Evolutionary conservation across 2,797 vertebrate genomes (phyloP), one percentile per base, ranked within the genome.

Genomic region (Esox masquinongy): DNA sequence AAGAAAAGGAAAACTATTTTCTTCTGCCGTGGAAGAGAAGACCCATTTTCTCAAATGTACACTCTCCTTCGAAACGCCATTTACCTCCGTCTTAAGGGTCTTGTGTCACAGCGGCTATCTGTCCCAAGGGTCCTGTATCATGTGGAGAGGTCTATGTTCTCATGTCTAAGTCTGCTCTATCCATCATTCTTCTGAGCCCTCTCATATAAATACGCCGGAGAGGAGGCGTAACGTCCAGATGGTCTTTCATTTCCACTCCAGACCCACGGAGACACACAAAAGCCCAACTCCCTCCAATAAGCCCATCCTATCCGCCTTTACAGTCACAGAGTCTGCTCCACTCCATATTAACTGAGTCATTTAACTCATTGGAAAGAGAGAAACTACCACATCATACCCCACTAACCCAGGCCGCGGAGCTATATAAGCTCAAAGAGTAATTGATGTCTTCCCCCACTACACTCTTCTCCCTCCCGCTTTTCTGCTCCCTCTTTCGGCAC

Each of bases 141-240:
- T 79, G 56, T 75, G 61, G 50, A 73, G 63, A 74, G 73, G 64
- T 17, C 4, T 26, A 29, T 29, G 14, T 64, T 29, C 61, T 17
- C 26, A 8, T 8, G 9, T 63, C 59, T 24, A 26, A 3, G 51
- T 8, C 59, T 63, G 14, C 8, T 15, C 61, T 26, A 36, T 24
- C 6, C 47, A 29, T 75, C 68, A n/a, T 59, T 51, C 16, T 26
- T 50, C 29, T 14, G n/a, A 61, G 50, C 74, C 43, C 49, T 31
- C 29, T 39, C 36, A 22, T 70, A 26, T 71, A 47, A 43, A 72
- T 51, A 34, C 29, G 19, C n/a, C 11, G 71, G 43, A 12, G 67
- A 6, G 61, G 24, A 61, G 43, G 43, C 69, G 74, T 36, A 39
- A 75, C 11, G 61, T 74, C 78, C 78, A 82, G 81, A 85, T 80